Evolutionary conservation across 2,113 vertebrate species (phyloP).

Genomic region (Elachura formosa): DNA sequence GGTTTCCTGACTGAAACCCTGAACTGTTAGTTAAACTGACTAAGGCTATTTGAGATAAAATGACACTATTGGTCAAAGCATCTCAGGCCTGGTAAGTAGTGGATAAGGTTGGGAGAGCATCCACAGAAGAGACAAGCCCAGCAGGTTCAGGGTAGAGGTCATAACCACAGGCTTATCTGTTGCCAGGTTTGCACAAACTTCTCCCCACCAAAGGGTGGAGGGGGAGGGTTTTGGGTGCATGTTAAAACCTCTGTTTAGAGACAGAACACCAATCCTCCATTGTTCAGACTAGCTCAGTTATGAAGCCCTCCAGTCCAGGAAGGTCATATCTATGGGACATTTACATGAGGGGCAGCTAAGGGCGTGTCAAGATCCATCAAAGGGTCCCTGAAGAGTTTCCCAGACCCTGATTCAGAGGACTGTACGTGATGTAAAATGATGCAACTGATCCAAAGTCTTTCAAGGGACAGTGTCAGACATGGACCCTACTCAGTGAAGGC

Average conservation of each 20-base stretch:
- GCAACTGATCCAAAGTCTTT: not conserved
- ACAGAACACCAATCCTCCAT: fast-evolving
- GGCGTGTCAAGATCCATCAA: not conserved
- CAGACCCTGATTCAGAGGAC: not conserved
- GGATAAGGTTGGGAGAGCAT: not conserved
- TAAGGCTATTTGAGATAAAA: not conserved
- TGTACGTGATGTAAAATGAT: not conserved
- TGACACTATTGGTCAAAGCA: not conserved
- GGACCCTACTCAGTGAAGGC: fast-evolving
- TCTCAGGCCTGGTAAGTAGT: not conserved
- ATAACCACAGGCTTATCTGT: not conserved
- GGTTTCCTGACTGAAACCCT: not conserved
- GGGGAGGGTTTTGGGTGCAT: not conserved
- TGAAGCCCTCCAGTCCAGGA: not conserved
- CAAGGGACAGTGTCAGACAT: not conserved
- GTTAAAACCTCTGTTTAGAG: not conserved
- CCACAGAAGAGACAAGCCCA: not conserved
- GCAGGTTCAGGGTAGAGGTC: not conserved
- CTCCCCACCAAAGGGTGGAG: not conserved
- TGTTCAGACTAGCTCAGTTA: not conserved
- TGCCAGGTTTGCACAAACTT: not conserved
- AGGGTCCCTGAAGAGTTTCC: not conserved
- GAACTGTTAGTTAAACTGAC: not conserved
- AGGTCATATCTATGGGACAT: not conserved
- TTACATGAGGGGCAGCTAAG: not conserved